phyloP scores from a whole-genome alignment of 2,113 vertebrate species.

The Toxostoma redivivum region DNA sequence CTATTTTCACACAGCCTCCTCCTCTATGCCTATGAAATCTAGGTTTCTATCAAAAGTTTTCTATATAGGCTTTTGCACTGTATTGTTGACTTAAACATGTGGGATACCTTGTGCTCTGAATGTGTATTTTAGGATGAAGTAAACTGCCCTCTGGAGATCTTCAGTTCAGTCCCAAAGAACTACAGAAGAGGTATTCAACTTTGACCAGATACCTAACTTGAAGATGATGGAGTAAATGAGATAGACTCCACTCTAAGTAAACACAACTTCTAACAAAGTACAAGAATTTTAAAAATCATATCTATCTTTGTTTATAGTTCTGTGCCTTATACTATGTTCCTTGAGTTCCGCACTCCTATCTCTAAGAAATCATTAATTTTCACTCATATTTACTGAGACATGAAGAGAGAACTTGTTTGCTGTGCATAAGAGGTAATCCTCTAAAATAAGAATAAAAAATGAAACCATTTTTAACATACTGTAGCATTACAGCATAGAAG shows the following conservation, averaged over 20 bases:
- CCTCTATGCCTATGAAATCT: neutral
- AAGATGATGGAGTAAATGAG: neutral
- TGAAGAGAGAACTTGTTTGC: neutral
- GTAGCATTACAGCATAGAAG: neutral
- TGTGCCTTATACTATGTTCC: neutral
- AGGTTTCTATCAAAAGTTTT: neutral
- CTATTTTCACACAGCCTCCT: neutral
- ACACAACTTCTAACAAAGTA: neutral
- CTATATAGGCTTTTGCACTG: neutral
- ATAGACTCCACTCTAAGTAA: neutral
- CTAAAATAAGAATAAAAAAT: neutral
- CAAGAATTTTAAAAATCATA: neutral
- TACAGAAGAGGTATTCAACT: neutral
- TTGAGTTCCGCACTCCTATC: neutral
- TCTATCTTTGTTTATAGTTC: neutral
- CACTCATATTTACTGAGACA: neutral
- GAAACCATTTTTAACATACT: fast-evolving
- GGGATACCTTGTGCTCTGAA: neutral
- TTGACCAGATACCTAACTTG: neutral
- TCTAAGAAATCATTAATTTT: neutral
- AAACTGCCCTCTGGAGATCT: neutral
- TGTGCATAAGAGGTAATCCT: neutral
- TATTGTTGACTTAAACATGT: neutral
- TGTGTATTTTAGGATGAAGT: neutral
- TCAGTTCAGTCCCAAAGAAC: neutral